These are phyloP conservation scores for Empidonax alnorum DNA, from an alignment of 2,113 vertebrate species.

Conservation along the genomic window DNA sequence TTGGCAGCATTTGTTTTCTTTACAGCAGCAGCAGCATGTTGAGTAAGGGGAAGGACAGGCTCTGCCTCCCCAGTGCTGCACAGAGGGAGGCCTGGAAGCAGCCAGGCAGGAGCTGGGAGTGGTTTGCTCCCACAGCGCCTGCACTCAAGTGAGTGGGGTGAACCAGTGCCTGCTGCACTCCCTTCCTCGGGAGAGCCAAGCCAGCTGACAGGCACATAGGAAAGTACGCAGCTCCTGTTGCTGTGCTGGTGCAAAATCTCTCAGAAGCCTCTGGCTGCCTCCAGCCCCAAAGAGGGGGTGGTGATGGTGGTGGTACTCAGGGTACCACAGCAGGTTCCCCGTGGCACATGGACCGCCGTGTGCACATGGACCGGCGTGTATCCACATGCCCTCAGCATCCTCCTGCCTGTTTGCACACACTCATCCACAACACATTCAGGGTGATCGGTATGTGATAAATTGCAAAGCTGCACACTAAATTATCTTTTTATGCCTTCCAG, in stretches of 20 bases:
- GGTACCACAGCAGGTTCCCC: rapidly evolving
- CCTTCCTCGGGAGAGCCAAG: rapidly evolving
- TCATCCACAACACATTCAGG: not conserved
- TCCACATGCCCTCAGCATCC: not conserved
- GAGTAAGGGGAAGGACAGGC: not conserved
- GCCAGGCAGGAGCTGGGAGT: rapidly evolving
- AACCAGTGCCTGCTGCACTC: rapidly evolving
- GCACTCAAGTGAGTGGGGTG: rapidly evolving
- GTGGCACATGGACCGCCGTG: rapidly evolving
- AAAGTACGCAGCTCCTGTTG: rapidly evolving
- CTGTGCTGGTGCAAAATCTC: not conserved
- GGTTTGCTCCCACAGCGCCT: rapidly evolving
- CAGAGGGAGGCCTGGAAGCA: not conserved
- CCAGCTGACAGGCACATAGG: rapidly evolving
- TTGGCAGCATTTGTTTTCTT: not conserved
- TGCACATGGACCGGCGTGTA: rapidly evolving
- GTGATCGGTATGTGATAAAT: not conserved
- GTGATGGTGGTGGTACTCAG: not conserved
- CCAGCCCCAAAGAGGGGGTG: not conserved
- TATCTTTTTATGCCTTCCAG: not conserved
- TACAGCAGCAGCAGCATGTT: not conserved
- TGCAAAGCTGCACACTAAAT: not conserved
- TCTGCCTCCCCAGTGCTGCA: not conserved
- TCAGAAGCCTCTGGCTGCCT: rapidly evolving
- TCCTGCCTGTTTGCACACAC: not conserved